Conservation (phyloP, 2,797 vertebrate species). For the Onychomys torridus region DNA sequence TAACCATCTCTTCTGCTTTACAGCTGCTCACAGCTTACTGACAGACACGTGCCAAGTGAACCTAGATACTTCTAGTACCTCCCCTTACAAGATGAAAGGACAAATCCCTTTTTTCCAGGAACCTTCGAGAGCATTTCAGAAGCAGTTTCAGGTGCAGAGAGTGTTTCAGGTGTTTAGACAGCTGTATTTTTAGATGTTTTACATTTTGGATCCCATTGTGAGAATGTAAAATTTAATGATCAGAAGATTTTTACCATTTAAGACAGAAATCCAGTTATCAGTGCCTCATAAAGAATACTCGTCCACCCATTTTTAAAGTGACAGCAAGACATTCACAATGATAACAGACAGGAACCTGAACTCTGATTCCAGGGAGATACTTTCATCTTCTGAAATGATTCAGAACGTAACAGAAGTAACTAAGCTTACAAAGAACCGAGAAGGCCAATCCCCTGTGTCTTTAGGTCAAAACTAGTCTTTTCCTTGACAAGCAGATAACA, state of each 20-base stretch:
- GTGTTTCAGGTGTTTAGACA: not conserved
- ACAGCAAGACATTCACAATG: not conserved
- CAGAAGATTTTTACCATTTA: not conserved
- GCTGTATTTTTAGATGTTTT: not conserved
- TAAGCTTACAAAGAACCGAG: not conserved
- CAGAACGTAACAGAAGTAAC: not conserved
- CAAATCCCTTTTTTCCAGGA: not conserved
- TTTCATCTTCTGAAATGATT: not conserved
- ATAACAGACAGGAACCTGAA: not conserved
- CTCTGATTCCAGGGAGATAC: not conserved
- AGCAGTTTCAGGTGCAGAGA: not conserved
- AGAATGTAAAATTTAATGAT: not conserved
- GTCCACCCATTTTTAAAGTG: not conserved
- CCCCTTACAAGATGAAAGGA: not conserved
- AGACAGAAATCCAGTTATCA: not conserved
- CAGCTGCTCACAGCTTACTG: not conserved
- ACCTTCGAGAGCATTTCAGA: not conserved
- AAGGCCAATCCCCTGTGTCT: not conserved
- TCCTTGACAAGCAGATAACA: not conserved
- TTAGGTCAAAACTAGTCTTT: not conserved
- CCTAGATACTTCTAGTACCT: not conserved
- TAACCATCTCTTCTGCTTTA: not conserved
- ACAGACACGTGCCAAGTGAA: not conserved
- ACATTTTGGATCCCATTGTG: not conserved
- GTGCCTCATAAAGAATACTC: not conserved